These are phyloP conservation scores for Triplophysa rosa DNA, from an alignment of 2,113 vertebrate genomes.

Conservation along the genomic window DNA sequence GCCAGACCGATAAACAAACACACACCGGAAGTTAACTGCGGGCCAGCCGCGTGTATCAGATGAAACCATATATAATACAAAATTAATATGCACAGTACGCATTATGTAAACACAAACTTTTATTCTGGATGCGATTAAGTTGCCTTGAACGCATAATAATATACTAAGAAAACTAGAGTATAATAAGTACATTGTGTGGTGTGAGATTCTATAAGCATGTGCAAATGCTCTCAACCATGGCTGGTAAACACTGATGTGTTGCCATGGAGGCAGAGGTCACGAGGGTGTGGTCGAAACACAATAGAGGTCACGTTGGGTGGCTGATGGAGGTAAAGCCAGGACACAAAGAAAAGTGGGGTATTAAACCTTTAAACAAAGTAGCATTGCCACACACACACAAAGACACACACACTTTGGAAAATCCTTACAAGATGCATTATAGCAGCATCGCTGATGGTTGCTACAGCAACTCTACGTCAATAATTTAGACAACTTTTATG, in stretches of 20 bases:
- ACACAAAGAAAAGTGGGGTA: conserved; percentile 5
- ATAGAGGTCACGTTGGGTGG: conserved; percentile 3
- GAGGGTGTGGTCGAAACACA: not conserved
- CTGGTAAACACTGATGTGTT: conserved; percentile 26
- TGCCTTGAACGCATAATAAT: too few species aligned
- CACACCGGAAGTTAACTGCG: too few species aligned
- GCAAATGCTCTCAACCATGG: conserved; percentile 10
- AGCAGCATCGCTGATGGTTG: not conserved
- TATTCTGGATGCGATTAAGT: too few species aligned
- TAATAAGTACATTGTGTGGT: not conserved
- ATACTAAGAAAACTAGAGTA: too few species aligned
- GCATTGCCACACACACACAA: conserved; percentile 10
- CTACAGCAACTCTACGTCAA: not conserved
- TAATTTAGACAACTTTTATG: not conserved
- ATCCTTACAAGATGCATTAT: not conserved
- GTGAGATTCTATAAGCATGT: conserved; percentile 1
- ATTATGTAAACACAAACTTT: too few species aligned
- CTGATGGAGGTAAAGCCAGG: not conserved
- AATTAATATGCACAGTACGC: too few species aligned
- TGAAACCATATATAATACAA: too few species aligned
- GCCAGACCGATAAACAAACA: too few species aligned
- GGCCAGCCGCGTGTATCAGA: too few species aligned
- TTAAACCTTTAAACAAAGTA: not conserved
- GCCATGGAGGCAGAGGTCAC: conserved; percentile 8
- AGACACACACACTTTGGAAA: not conserved